phyloP scores from a whole-genome alignment of 2,797 vertebrate genomes.

The Myotis vivesi region DNA sequence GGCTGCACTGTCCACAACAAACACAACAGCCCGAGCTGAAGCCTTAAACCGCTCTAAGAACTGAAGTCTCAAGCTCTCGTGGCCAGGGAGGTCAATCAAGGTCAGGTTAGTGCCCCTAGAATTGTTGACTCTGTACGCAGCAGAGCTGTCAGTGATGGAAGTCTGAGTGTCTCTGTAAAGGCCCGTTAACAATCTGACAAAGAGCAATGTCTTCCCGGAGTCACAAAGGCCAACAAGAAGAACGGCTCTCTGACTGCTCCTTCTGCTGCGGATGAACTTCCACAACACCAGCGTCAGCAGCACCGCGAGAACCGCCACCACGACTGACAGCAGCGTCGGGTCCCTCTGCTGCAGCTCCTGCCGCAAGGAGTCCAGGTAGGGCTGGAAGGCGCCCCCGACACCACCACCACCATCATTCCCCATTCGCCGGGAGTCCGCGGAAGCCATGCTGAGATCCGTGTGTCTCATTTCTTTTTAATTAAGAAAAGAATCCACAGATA shows the following conservation, averaged over 20 bases:
- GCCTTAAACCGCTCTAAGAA: too few relatives aligned
- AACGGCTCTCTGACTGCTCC: conserved; percentile 89
- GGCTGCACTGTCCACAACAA: conserved; percentile 95
- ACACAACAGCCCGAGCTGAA: conserved; percentile 95
- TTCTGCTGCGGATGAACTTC: conserved; percentile 89
- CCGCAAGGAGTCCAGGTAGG: conserved; percentile 84
- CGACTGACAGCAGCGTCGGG: conserved; percentile 84
- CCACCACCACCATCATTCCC: not conserved
- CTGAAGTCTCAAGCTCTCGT: too few relatives aligned
- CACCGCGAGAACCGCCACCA: conserved; percentile 87
- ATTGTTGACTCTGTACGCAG: conserved; percentile 88
- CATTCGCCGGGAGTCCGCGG: not conserved
- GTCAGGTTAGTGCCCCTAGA: too few relatives aligned
- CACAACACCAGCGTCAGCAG: conserved; percentile 89
- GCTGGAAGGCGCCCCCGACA: conserved; percentile 73
- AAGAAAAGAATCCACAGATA: not conserved
- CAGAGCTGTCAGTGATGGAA: conserved; percentile 93
- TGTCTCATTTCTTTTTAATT: not conserved
- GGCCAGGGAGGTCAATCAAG: too few relatives aligned
- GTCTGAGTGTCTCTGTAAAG: conserved; percentile 93
- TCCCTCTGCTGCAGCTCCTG: conserved; percentile 86
- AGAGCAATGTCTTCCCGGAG: conserved; percentile 94
- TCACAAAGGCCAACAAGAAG: conserved; percentile 95
- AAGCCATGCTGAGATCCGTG: conserved; percentile 7
- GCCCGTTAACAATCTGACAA: conserved; percentile 92